Evolutionary conservation across 1,140 invertebrate genomes (phyloP).

Genomic region (Arctopsyche grandis): DNA sequence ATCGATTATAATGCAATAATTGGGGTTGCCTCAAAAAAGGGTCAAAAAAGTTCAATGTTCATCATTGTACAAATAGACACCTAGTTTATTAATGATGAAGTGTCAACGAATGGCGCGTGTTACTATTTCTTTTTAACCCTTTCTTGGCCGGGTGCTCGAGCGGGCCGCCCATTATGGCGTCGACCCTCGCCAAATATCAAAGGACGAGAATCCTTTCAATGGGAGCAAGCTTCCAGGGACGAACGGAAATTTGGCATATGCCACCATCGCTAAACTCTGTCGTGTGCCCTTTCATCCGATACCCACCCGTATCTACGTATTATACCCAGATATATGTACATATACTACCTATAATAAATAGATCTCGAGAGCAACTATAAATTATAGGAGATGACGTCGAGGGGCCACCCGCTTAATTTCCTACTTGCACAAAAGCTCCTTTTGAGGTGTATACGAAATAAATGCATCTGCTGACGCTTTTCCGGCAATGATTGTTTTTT

Average conservation of each 20-base stretch:
- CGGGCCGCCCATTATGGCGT: slow-evolving; percentile 14
- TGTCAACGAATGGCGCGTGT: slow-evolving; percentile 6
- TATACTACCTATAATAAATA: neutral
- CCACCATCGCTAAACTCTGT: slow-evolving; percentile 16
- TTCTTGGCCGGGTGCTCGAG: neutral
- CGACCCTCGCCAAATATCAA: slow-evolving; percentile 1
- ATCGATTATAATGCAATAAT: no score
- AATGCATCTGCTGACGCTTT: slow-evolving; percentile 16
- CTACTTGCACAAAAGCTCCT: neutral
- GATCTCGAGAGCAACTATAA: neutral
- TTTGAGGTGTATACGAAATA: neutral
- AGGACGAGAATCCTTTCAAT: slow-evolving; percentile 23
- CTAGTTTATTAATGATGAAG: slow-evolving; percentile 5
- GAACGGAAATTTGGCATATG: slow-evolving; percentile 32
- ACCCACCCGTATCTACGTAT: neutral
- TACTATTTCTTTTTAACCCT: slow-evolving; percentile 20
- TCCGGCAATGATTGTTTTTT: slow-evolving; percentile 17
- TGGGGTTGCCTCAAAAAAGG: no score
- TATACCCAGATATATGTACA: neutral
- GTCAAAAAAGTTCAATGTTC: no score
- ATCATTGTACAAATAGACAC: no score
- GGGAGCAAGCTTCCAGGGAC: slow-evolving; percentile 14
- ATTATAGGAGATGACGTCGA: neutral
- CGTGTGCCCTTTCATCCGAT: slow-evolving; percentile 14
- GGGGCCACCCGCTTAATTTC: neutral